Conservation (phyloP, 2,888 invertebrate genomes). For the Rhingia rostrata region DNA sequence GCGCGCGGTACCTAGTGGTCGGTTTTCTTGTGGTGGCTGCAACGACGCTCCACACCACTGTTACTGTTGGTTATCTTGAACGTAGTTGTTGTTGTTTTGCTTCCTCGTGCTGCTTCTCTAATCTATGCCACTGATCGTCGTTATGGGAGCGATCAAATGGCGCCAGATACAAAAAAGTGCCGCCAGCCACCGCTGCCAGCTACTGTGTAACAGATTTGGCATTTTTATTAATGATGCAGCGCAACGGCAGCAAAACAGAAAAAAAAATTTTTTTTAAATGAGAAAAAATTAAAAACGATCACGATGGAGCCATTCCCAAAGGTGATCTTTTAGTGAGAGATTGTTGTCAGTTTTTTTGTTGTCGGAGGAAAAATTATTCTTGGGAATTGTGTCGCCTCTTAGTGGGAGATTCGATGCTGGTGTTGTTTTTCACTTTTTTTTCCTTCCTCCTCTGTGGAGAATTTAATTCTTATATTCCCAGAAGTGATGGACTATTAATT, state of each 20-base stretch:
- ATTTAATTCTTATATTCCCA: constrained; percentile 55
- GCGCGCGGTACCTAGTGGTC: constrained; percentile 18
- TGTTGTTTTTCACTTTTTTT: constrained; percentile 21
- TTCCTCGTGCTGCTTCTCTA: constrained; percentile 61
- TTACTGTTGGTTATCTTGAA: constrained; percentile 52
- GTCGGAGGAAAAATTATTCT: constrained; percentile 47
- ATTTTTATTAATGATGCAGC: constrained; percentile 73
- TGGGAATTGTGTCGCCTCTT: constrained; percentile 72
- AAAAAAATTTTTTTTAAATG: constrained; percentile 28
- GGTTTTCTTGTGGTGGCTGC: constrained; percentile 30
- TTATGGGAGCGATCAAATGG: constrained; percentile 75
- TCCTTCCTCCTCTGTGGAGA: constrained; percentile 21
- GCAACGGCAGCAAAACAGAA: constrained; percentile 23
- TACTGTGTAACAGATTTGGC: constrained; percentile 74
- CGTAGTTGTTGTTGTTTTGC: background rate
- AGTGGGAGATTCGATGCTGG: constrained; percentile 58
- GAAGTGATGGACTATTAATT: constrained; percentile 50
- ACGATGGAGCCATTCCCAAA: constrained; percentile 62
- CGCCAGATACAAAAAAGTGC: constrained; percentile 74
- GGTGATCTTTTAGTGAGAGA: constrained; percentile 64
- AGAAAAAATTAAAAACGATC: constrained; percentile 55
- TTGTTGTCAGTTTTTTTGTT: constrained; percentile 47
- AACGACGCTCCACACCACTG: background rate
- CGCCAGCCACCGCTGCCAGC: constrained; percentile 71
- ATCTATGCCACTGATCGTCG: constrained; percentile 73